Evolutionary conservation across 2,113 vertebrate genomes (phyloP).

Genomic region (Chlamydotis undulata): DNA sequence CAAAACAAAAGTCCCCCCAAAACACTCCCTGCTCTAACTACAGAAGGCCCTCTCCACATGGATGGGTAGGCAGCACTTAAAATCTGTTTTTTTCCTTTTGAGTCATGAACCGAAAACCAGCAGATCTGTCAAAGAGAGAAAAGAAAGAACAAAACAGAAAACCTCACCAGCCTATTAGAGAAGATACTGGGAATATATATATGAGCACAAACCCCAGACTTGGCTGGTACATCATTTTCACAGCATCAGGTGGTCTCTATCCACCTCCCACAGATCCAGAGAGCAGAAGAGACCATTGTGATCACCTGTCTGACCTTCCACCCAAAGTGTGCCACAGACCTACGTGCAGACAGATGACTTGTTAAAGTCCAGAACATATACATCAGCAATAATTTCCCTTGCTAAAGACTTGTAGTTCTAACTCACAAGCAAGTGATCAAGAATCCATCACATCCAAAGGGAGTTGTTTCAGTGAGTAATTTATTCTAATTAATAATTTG

Average conservation of each 20-base stretch:
- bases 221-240: neutral
- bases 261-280: neutral
- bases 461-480: neutral
- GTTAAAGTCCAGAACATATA: neutral
- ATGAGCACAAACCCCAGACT: neutral
- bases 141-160: neutral
- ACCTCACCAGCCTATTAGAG: neutral
- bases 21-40: neutral
- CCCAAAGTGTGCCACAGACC: neutral
- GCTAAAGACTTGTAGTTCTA: neutral
- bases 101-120: neutral
- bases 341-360: rapidly evolving
- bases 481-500: constrained; percentile 13
- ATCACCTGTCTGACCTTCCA: neutral
- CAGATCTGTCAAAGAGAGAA: neutral
- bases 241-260: neutral
- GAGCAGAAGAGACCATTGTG: neutral
- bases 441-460: neutral
- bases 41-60: neutral
- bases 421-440: neutral
- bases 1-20: neutral
- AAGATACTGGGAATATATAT: neutral
- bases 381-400: neutral
- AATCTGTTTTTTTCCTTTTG: neutral
- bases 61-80: neutral